Evolutionary conservation across 2,113 vertebrate genomes (phyloP), one percentile per base, ranked within the genome.

Genomic region (Platycercus adscitus): DNA sequence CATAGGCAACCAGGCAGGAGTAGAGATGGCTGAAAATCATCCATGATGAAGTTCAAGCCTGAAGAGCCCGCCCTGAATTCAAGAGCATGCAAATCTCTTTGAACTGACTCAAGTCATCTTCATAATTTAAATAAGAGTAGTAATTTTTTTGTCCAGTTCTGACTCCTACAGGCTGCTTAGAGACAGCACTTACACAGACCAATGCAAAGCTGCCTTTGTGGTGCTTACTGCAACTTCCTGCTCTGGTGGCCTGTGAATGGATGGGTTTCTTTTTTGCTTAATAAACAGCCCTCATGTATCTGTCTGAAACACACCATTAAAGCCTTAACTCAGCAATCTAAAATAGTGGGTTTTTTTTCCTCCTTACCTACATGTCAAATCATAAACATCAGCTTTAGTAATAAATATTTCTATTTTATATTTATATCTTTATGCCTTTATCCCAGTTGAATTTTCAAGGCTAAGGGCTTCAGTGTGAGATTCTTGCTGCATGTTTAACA

Each of bases 401-500:
- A 96, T 96, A 95, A 96, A 96, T 96, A 96, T 90, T 95, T 93
- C 94, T 93, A 89, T 96, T 95, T 95, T 94, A 86, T 84, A 91
- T 94, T 86, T 76, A 72, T 95, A 76, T 87, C 92, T 93, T 84
- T 80, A 82, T 87, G 83, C 53, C 72, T 94, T 89, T 89, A 68
- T 95, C 95, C 88, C 92, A 81, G 77, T 76, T 87, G 92, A 55
- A 79, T 96, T 95, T 96, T 91, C 95, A 91, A 96, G 92, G 93
- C 90, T 94, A 69, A 96, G 78, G 93, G 83, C 69, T 89, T 92
- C 81, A 44, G 56, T 76, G 52, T 17, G 53, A 89, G 65, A 69
- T 50, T 77, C 88, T 73, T 76, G 80, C 81, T 89, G 70, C 81
- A 80, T 87, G 81, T 94, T 94, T 93, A 81, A 87, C 88, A 94